Percentiles rank a stretch among this genome's conserved stretches.
Evolutionary conservation across 2,797 vertebrate genomes (phyloP).

Genomic region (Botia kubotai): DNA sequence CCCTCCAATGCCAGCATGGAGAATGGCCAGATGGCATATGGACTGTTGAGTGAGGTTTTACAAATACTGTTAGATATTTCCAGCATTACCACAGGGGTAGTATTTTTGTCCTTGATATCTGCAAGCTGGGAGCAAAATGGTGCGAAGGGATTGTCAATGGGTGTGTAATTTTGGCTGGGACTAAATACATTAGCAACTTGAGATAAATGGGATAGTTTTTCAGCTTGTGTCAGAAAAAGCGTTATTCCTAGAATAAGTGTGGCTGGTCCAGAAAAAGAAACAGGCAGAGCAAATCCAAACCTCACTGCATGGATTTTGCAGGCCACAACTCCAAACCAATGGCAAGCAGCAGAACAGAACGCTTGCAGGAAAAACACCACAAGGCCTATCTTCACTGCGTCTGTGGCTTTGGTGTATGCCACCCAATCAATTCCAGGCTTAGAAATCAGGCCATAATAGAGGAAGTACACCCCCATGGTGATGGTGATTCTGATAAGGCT

Average conservation of each 20-base stretch:
- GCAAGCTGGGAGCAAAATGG: conserved; percentile 69
- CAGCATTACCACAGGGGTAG: conserved; percentile 67
- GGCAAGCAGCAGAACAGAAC: conserved; percentile 78
- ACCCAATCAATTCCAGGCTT: conserved; percentile 61
- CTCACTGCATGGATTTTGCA: conserved; percentile 82
- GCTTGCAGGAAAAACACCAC: conserved; percentile 76
- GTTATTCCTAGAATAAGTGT: conserved; percentile 75
- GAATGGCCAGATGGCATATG: conserved; percentile 76
- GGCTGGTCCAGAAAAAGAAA: conserved; percentile 72
- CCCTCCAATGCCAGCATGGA: conserved; percentile 76
- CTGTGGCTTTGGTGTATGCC: conserved; percentile 50
- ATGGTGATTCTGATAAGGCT: conserved; percentile 73
- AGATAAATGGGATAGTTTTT: conserved; percentile 20
- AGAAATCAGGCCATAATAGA: conserved; percentile 66
- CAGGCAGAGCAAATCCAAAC: conserved; percentile 78
- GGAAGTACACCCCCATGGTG: conserved; percentile 70
- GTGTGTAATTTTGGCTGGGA: not conserved
- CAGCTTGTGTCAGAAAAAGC: conserved; percentile 69
- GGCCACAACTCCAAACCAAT: conserved; percentile 84
- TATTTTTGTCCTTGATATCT: conserved; percentile 56
- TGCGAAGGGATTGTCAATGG: conserved; percentile 55
- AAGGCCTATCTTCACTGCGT: conserved; percentile 67
- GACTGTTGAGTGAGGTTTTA: conserved; percentile 75
- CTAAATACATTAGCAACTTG: too few relatives aligned
- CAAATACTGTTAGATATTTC: conserved; percentile 81